Conservation (phyloP, 1,140 invertebrate genomes). For the Orussus abietinus region DNA sequence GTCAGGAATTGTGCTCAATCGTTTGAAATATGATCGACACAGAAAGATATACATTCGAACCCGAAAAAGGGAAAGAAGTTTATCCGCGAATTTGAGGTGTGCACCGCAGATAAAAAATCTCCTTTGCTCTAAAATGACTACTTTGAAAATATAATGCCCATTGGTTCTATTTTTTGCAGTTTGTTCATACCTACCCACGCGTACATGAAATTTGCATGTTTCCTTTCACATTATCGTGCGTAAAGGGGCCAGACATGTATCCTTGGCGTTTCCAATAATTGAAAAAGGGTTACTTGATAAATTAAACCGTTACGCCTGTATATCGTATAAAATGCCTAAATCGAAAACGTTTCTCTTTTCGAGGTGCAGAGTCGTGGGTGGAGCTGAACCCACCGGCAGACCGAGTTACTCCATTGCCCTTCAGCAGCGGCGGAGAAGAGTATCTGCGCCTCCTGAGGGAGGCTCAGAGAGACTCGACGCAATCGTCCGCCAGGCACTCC, state of each 20-base stretch:
- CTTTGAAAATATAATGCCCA: no score
- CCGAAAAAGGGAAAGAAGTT: no score
- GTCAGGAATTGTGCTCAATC: no score
- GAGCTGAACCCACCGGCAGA: conserved; percentile 66
- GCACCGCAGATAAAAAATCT: no score
- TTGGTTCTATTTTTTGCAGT: conserved; percentile 1
- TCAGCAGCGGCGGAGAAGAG: conserved; percentile 63
- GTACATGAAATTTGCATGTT: conserved; percentile 3
- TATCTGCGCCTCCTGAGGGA: conserved; percentile 79
- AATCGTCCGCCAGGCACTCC: conserved; percentile 78
- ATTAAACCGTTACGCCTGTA: not conserved
- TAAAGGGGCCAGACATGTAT: conserved; percentile 10
- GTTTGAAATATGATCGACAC: no score
- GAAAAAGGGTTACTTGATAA: conserved; percentile 6
- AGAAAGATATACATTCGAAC: no score
- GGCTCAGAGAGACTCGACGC: conserved; percentile 82
- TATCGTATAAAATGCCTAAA: conserved; percentile 10
- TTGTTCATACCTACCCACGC: not conserved
- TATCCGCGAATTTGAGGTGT: no score
- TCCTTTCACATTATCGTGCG: not conserved
- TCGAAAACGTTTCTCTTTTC: conserved; percentile 16
- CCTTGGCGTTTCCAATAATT: conserved; percentile 14
- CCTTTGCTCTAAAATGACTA: no score
- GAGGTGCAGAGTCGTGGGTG: conserved; percentile 78
- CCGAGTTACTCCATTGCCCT: conserved; percentile 64